Evolutionary conservation across 92 coral and sea anemone species (phyloP), one percentile per base, ranked within the genome.

Genomic region (Epizoanthus scotinus): DNA sequence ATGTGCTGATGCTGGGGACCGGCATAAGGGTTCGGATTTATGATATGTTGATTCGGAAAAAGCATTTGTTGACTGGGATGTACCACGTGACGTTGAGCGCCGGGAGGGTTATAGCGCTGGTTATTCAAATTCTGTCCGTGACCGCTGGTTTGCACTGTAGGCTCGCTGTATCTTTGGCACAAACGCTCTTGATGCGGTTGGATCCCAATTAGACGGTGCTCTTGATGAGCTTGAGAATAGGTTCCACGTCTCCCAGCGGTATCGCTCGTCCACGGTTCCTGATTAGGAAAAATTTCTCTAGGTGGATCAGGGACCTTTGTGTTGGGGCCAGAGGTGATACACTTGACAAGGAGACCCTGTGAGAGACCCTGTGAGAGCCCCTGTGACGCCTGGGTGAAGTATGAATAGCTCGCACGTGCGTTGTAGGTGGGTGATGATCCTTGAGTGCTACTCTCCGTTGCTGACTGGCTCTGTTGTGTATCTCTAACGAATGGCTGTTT

Each of bases 151-250:
- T 60, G 81, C 24, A 75, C 54, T 38, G 81, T 6, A 21, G 81
- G 81, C 31, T 36, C 81, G 59, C 15, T 38, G 57, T 57, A 24
- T 12, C 56, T 36, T 28, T 75, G 81, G 40, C 27, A 36, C 55
- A 68, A 55, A 22, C 68, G 68, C 18, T 75, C 81, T 38, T 75
- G 81, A 34, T 55, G 52, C 61, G 67, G 81, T 21, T 36, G 67
- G 68, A 75, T 75, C 54, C 81, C 81, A 38, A 59, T 60, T 36
- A 75, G 3, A 34, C 54, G 81, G 68, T 68, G 81, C 56, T 75
- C 67, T 15, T 58, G 67, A 6, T 14, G 24, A 59, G 15, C 57
- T 58, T 75, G 81, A 40, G 56, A 58, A 31, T 58, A 21, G 19
- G 68, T 38, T 7, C 57, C 81, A 60, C 36, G 36, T 38, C 44